Base-by-base conservation (phyloP, 2,888 invertebrate species). In the Torymus texanus region DNA sequence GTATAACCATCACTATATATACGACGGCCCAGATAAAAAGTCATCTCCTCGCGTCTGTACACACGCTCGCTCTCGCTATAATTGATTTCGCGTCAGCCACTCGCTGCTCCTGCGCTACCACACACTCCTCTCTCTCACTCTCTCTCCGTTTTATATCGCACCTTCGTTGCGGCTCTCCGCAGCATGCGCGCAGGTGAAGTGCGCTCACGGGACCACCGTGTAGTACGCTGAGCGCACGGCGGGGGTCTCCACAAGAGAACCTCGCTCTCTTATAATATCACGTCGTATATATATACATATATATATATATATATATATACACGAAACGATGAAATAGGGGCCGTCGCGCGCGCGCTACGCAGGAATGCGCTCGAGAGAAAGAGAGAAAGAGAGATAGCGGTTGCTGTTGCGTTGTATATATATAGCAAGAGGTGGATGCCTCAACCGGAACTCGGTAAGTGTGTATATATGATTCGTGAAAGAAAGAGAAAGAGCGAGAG, bases 241-340 rank as follows among this genome's bases (percentile, higher is more conserved):
- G 89, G 89, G 89, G 89, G 89, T 89, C 67, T 41, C 41, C 41
- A 8, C 5, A 8, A 5, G 29, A 29, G 29, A 3, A 3, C 5
- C 41, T 62, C 73, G 21, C 70, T 65, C 65, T 18, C 66, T 53
- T 89, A 89, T 89, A 88, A 89, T 89, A 90, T 89, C 89, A 88
- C 89, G 89, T 89, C 89, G 88, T 89, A 5, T 55, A 11, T 55
- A 55, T 53, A 21, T 21, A 21, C 2, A 21, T 21, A 21, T 53
- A 21, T 21, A 21, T 21, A 21, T 89, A 5, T 55, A 11, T 55
- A 55, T 53, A 21, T 21, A 21, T 21, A 21, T 21, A 21, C 10
- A 89, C 87, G 89, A 88, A 89, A 88, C 89, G 90, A 90, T 89
- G 89, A 90, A 90, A 89, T 90, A 90, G 89, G 89, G 89, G 88